A percentile compares a stretch with the other conserved stretches of the same genome.
phyloP scores from a whole-genome alignment of 2,888 invertebrate species.

The Agriopis marginaria region DNA sequence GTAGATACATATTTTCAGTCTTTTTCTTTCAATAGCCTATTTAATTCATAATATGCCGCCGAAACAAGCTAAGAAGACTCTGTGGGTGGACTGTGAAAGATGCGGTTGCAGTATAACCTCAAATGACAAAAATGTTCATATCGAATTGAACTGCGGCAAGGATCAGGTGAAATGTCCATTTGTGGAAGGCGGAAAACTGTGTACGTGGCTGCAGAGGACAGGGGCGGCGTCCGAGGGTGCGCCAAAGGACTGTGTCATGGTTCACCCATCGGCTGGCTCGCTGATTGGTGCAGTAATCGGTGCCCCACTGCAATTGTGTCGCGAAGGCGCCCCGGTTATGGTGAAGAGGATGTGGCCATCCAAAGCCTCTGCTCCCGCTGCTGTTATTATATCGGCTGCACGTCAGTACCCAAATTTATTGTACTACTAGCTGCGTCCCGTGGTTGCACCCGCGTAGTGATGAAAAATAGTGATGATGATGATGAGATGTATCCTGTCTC shows the following conservation, averaged over 20 bases:
- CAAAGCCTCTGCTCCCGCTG: slow-evolving; percentile 75
- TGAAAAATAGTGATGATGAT: too few species aligned
- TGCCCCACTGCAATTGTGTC: slow-evolving; percentile 66
- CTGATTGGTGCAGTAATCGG: slow-evolving; percentile 77
- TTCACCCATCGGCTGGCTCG: slow-evolving; percentile 75
- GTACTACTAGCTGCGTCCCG: too few species aligned
- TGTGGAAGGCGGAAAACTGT: slow-evolving; percentile 65
- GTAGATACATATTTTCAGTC: background rate
- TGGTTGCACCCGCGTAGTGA: too few species aligned
- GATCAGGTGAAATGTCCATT: slow-evolving; percentile 79
- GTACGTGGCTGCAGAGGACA: slow-evolving; percentile 74
- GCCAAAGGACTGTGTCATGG: slow-evolving; percentile 72
- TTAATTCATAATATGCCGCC: slow-evolving; percentile 60
- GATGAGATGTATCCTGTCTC: too few species aligned
- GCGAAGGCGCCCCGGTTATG: slow-evolving; percentile 71
- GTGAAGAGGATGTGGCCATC: slow-evolving; percentile 82
- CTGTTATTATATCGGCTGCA: slow-evolving; percentile 76
- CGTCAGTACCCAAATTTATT: slow-evolving; percentile 52
- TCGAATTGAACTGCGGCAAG: slow-evolving; percentile 80
- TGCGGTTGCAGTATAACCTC: slow-evolving; percentile 85
- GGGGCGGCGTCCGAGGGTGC: slow-evolving; percentile 68
- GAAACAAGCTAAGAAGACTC: slow-evolving; percentile 83
- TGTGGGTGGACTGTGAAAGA: slow-evolving; percentile 88
- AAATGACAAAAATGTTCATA: slow-evolving; percentile 87
- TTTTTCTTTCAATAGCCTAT: background rate